Base-by-base conservation (phyloP, 2,888 invertebrate species). In the Aspidiotus destructor region DNA sequence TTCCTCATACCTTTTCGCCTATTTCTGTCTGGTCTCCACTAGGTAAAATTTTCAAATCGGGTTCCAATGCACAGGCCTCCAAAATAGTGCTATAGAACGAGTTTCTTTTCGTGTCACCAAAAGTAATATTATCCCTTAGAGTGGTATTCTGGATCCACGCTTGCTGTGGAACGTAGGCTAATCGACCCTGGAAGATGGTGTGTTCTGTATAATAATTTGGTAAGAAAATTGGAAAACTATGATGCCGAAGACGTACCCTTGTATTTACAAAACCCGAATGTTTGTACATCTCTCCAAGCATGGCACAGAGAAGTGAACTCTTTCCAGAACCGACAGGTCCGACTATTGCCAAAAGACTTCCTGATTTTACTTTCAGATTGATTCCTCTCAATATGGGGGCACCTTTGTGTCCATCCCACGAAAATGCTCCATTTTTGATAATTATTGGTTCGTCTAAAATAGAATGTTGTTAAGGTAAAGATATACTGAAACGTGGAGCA, bases 111-210 rank as follows among this genome's bases (percentile, higher is more conserved):
- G 82, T 75, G 72, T 86, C 86, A 13, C 94, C 94, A 79, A 98
- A 99, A 41, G 94, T 76, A 72, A 99, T 92, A 78, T 98, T 98
- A 75, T 96, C 89, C 74, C 87, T 85, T 41, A 98, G 79, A 0
- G 95, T 93, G 5, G 91, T 89, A 79, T 98, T 98, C 79, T 97
- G 97, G 69, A 98, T 97, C 98, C 98, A 98, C 0, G 97, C 94
- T 79, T 94, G 93, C 75, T 96, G 96, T 0, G 95, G 85, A 1
- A 94, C 93, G 77, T 93, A 95, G 0, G 94, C 94, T 15, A 84
- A 77, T 2, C 79, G 76, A n/a, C 85, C 84, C 79, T 73, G 60
- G 13, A 28, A 61, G 61, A 55, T 28, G n/a, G n/a, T n/a, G n/a
- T n/a, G n/a, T n/a, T n/a, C n/a, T n/a, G n/a, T n/a, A n/a, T n/a